Evolutionary conservation across 2,888 invertebrate genomes (phyloP).

Genomic region (Heliconius erato): DNA sequence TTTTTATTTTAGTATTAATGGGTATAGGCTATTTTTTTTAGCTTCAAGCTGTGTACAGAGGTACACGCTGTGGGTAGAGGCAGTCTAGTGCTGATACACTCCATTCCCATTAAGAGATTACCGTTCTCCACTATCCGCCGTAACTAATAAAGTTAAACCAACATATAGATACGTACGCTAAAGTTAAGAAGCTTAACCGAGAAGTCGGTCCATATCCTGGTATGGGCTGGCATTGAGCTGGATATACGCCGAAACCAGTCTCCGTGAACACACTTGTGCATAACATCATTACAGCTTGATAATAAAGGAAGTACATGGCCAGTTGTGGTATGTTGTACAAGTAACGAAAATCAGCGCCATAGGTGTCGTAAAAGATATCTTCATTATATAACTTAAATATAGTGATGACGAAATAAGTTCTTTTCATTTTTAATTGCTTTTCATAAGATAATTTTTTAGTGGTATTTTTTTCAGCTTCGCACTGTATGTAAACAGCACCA

Average conservation of each 20-base stretch:
- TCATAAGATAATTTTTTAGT: neutral
- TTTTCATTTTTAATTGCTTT: neutral
- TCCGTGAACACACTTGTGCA: constrained; percentile 93
- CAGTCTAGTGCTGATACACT: too few relatives aligned
- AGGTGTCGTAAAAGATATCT: constrained; percentile 87
- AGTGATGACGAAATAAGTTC: neutral
- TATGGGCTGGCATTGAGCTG: constrained; percentile 86
- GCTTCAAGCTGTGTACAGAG: too few relatives aligned
- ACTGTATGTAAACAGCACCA: too few relatives aligned
- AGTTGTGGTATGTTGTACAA: constrained; percentile 93
- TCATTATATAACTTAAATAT: constrained; percentile 88
- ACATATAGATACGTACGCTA: constrained; percentile 63
- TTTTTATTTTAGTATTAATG: too few relatives aligned
- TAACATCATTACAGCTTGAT: constrained; percentile 91
- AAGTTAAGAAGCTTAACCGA: constrained; percentile 74
- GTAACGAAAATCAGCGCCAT: constrained; percentile 89
- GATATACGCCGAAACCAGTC: constrained; percentile 94
- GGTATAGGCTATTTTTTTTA: too few relatives aligned
- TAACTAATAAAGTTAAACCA: too few relatives aligned
- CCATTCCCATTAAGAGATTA: too few relatives aligned
- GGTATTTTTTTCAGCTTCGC: neutral
- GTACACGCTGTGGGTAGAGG: too few relatives aligned
- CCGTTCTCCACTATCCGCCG: too few relatives aligned
- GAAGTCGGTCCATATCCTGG: constrained; percentile 92
- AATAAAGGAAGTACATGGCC: constrained; percentile 90